Base-by-base conservation (phyloP, 2,113 vertebrate species). In the Montifringilla adamsi region DNA sequence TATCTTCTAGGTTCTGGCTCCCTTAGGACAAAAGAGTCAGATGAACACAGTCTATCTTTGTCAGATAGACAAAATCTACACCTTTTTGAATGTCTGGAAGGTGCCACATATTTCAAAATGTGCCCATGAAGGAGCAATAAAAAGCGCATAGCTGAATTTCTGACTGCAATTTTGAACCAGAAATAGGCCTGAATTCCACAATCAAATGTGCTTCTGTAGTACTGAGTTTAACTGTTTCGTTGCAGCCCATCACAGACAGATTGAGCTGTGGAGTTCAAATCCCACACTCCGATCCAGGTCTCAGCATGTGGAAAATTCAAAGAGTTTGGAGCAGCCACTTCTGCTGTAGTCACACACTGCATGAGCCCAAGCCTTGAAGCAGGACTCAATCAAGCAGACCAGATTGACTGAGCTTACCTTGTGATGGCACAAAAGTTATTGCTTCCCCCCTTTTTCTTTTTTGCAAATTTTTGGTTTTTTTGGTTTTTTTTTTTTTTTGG, bases 41-140 rank as follows among this genome's bases (percentile, higher is more conserved):
- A 90, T 76, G 78, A 95, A n/a, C 58, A 70, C 64, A 76, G 53
- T 79, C 74, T 49, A 6, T 93, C 87, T 93, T 68, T 90, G 88
- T 83, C 90, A 90, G 50, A 58, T 13, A 91, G 74, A 73, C 49
- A 67, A 89, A 94, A 70, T 62, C 74, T 64, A 11, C 44, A 76
- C 59, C 39, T 95, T 90, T 91, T 44, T 73, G 33, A 90, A 74
- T 77, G 85, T 87, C 76, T 83, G 66, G 62, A 91, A 94, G 73
- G 69, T 91, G 41, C 67, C 59, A 77, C 35, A 4, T 79, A 74
- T 85, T 94, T 94, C 43, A 39, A 87, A 73, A 50, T 18, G 3
- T 55, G 33, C 50, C 75, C 75, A 74, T 26, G 22, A 58, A 92
- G 60, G 44, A 78, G 49, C 24, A 84, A 73, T 84, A 80, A 78